These are phyloP conservation scores for Linnaemya vulpina DNA, from an alignment of 2,888 invertebrate genomes.

Conservation along the genomic window DNA sequence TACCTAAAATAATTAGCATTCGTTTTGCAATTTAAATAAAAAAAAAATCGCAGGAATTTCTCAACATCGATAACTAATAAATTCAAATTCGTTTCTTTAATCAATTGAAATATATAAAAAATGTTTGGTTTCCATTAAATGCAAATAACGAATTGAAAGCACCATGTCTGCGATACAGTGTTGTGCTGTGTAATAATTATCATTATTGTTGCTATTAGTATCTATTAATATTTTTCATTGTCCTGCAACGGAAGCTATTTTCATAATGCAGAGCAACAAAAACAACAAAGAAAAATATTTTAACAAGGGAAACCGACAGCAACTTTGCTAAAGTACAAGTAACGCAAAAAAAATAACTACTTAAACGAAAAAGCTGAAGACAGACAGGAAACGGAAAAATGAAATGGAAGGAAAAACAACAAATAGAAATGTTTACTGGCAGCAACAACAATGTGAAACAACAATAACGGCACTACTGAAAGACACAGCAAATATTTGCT, in stretches of 20 bases:
- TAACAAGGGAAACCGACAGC: conserved; percentile 1
- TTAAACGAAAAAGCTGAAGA: conserved; percentile 35
- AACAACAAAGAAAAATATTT: not conserved
- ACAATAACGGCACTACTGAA: not conserved
- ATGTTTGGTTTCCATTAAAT: no score
- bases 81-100: no score
- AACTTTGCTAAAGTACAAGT: conserved; percentile 19
- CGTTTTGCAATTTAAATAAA: no score
- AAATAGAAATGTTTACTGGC: conserved; percentile 51
- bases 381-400: conserved; percentile 70
- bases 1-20: no score
- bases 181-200: not conserved
- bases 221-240: conserved; percentile 53
- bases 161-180: not conserved
- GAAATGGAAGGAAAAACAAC: conserved; percentile 60
- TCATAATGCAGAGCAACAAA: conserved; percentile 60
- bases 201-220: conserved; percentile 28
- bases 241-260: conserved; percentile 68
- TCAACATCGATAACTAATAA: no score
- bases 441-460: conserved; percentile 34
- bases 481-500: conserved; percentile 10
- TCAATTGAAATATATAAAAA: no score
- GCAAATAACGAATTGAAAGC: no score
- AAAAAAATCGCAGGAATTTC: no score
- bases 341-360: conserved; percentile 11